Evolutionary conservation across 1,140 invertebrate species (phyloP), one percentile per base, ranked within the genome.

Genomic region (Nephotettix cincticeps): DNA sequence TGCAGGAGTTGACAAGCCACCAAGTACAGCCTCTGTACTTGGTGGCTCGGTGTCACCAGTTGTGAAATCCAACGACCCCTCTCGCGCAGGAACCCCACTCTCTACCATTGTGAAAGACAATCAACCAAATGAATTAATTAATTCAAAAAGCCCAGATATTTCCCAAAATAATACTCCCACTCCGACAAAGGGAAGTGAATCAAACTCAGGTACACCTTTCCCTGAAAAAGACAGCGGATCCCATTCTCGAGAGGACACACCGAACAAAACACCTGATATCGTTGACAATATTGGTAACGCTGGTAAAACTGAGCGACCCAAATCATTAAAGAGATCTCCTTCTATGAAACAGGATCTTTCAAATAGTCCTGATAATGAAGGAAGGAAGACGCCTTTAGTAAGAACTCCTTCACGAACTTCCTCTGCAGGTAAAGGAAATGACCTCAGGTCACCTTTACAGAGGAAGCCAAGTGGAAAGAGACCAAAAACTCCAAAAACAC

Each of bases 401-500:
- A 30, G 69, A 13, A 40, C 51, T 2, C 51, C 69, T 27, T 58
- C 47, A 70, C 30, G 28, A 30, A 43, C 36, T 9, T 54, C 63
- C 28, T 27, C 51, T 29, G 43, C 40, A 21, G 28, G 36, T 14
- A 43, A 27, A 21, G 25, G 3, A 43, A n/a, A 43, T 32, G 65
- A 72, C 30, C 45, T 3, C 13, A 68, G 19, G 32, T 54, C 51
- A n/a, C 29, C 51, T 63, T 40, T 36, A 54, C 36, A 51, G 32
- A 68, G 65, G 29, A 72, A 32, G 1, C 3, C 21, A 45, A 64
- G 67, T 56, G 43, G 43, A 11, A 54, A 58, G 56, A 29, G 67
- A 28, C 65, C 71, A 61, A 63, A 36, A 23, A 43, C 71, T 43
- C 27, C 65, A 9, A 47, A 64, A 68, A 51, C 66, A 0, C 66